Base-by-base conservation (phyloP, 2,113 vertebrate species). In the Mola mola region DNA sequence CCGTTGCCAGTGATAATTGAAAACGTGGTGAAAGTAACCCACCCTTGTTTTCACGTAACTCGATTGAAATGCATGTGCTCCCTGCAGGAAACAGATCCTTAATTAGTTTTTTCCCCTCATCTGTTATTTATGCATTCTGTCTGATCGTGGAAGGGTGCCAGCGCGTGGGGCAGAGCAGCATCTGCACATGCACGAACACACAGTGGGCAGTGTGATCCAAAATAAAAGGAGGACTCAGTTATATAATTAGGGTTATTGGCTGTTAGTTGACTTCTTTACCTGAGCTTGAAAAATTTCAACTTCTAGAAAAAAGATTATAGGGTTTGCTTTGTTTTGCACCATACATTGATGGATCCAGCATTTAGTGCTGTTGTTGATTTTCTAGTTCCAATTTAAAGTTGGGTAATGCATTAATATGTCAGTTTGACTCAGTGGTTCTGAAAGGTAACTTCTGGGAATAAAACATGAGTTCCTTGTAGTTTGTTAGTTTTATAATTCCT, bases 121-220 rank as follows among this genome's bases (percentile, higher is more conserved):
- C 58, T 81, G 63, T 79, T 88, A 84, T 84, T 87, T 70, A 86
- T 85, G 76, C 62, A 89, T 89, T 88, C 84, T 63, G 22, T 88
- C 53, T 82, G 81, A 88, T 90, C 58, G 41, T 26, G 38, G 25
- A 59, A 44, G 64, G 19, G 7, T 60, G 64, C 68, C 74, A 55
- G 73, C 71, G 19, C 49, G 53, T 19, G 17, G 65, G 52, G 37
- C 47, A 65, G 46, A 60, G 42, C 70, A 59, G 51, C 71, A 66
- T 62, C 61, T 72, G 38, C 12, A 61, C 47, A 31, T 34, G 42
- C 52, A 64, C 28, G 20, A 41, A 24, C 61, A 29, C 33, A 26
- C 43, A 29, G 6, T 46, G 46, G 21, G 62, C 46, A 38, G 8
- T 38, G 20, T 16, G 10, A 22, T 48, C 13, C 16, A 19, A 47